These are phyloP conservation scores for Tapirus indicus DNA, from an alignment of 2,797 vertebrate genomes.

Conservation along the genomic window DNA sequence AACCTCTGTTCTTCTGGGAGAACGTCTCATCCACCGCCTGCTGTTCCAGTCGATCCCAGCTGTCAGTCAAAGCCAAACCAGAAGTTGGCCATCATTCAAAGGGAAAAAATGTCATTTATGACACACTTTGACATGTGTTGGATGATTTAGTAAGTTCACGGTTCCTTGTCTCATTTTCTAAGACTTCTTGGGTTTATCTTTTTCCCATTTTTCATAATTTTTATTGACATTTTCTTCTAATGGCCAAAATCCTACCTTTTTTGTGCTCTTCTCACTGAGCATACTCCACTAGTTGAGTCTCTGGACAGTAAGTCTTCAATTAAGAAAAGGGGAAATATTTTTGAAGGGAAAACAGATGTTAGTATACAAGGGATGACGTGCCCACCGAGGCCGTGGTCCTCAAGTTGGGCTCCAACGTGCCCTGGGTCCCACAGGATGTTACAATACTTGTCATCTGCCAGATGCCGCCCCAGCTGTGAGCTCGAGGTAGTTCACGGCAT, in stretches of 20 bases:
- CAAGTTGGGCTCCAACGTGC: no score
- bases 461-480: neutral
- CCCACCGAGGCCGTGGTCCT: neutral
- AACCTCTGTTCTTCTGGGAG: neutral
- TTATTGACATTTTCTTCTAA: slow-evolving; percentile 24
- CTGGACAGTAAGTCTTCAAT: neutral
- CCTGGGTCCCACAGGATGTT: neutral
- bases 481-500: neutral
- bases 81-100: neutral
- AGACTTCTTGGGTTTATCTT: neutral
- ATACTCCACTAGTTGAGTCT: neutral
- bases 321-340: neutral
- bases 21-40: neutral
- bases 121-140: neutral
- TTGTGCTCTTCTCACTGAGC: neutral
- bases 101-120: slow-evolving; percentile 17
- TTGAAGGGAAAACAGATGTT: neutral
- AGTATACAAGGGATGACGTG: neutral
- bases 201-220: neutral
- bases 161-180: neutral
- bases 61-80: slow-evolving; percentile 33
- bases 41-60: neutral
- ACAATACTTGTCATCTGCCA: neutral
- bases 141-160: slow-evolving; percentile 10
- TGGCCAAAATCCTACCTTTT: neutral